Evolutionary conservation across 2,797 vertebrate genomes (phyloP), one percentile per base, ranked within the genome.

Genomic region (Cossypha caffra): DNA sequence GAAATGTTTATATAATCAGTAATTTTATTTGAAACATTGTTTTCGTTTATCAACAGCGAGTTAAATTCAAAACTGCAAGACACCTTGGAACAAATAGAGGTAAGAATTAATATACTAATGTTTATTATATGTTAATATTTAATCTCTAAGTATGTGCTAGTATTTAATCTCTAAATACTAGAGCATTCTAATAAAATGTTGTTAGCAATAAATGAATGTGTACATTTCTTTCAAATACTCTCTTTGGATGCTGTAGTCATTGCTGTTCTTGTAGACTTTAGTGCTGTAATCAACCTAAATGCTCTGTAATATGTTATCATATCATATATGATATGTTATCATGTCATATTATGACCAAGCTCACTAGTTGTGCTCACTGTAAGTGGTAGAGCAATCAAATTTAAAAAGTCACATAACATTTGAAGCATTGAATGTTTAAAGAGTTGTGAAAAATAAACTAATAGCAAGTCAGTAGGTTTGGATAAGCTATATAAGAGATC

Each of bases 51-150:
- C 96, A 74, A 54, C 95, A 99, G 99, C 85, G 99, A 99, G 95
- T 96, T 99, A 96, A 99, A 99, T 98, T 99, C 99, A 88, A 99
- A 99, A 97, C 98, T 99, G 48, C 99, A 99, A 95, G 99, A 99
- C 96, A 99, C 99, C 68, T 98, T 99, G 97, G 99, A 99, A 97
- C 99, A 99, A 98, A 99, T 99, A 67, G 99, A 99, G 99, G 99
- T 99, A 98, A 97, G 98, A 93, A 73, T 64, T 50, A 62, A 16
- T 73, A 33, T 76, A 64, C 40, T 80, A 28, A 35, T 94, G n/a
- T 79, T 90, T 75, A 80, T 24, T 81, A 15, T 61, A 47, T 74
- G 28, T 79, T 68, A 43, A 33, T 88, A 37, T 69, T 73, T 91
- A 35, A 67, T n/a, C 13, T 79, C 13, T 66, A 31, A 28, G 4